Evolutionary conservation across 2,797 vertebrate genomes (phyloP).

Genomic region (Alca torda): DNA sequence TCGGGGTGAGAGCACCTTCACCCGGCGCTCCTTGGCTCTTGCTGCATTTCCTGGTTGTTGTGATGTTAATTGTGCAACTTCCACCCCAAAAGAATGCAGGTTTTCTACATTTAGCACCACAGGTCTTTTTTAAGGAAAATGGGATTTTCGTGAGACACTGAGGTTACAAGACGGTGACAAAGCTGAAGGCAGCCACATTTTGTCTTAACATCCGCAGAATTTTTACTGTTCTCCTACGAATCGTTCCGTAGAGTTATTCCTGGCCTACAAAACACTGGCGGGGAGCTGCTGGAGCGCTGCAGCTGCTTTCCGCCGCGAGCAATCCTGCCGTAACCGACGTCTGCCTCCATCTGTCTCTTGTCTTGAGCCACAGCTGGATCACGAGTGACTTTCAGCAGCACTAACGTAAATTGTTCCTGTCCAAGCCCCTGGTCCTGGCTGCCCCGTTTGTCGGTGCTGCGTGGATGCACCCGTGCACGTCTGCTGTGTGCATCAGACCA

Average conservation of each 20-base stretch:
- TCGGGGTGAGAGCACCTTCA: not conserved
- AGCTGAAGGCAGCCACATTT: not conserved
- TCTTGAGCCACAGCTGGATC: not conserved
- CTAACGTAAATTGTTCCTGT: not conserved
- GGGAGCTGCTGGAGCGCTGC: not conserved
- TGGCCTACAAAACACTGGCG: not conserved
- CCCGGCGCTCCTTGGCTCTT: not conserved
- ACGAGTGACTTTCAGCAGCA: not conserved
- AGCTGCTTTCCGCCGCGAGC: not conserved
- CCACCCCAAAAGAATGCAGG: not conserved
- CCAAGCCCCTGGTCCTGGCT: not conserved
- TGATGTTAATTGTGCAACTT: slow-evolving; percentile 15
- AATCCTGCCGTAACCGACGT: not conserved
- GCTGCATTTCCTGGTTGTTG: slow-evolving; percentile 26
- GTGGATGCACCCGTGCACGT: not conserved
- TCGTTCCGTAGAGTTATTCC: not conserved
- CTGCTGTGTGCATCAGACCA: not conserved
- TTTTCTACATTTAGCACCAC: not conserved
- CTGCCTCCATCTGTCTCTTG: not conserved
- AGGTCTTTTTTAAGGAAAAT: not conserved
- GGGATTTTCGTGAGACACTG: not conserved
- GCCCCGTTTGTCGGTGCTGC: not conserved
- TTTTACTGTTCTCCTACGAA: not conserved
- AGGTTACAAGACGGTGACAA: not conserved
- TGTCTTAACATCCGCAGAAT: not conserved